Evolutionary conservation across 1,140 invertebrate species (phyloP), one percentile per base, ranked within the genome.

Genomic region (Chymomyza costata): DNA sequence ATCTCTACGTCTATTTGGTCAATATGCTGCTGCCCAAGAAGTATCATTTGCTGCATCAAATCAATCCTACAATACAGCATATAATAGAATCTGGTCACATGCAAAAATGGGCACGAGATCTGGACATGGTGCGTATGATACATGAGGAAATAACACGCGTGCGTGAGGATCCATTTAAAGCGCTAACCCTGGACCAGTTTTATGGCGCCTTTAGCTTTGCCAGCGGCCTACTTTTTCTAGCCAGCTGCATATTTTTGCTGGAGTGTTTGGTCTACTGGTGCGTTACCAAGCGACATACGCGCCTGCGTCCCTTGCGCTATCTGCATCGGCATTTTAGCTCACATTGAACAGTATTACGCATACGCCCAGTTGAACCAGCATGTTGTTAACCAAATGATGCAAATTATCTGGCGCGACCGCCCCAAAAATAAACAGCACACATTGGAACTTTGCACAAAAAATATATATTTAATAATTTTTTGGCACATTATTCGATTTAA

Each of bases 401-500:
- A 35, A 40, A 46, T 49, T 50, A 35, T 44, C 37, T 59, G 44
- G 18, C 45, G 43, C 39, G 19, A 39, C 44, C 28, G 14, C 34
- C 31, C 31, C 44, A 18, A 50, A 43, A 47, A 39, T 52, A 62
- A 65, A 56, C 21, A 3, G 3, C 21, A 5, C 21, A 25, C 8
- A 25, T 25, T 25, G 21, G 21, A 25, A 25, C 21, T 5, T 25
- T 25, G 13, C 35, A 38, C 35, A 15, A 16, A 38, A 38, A 56
- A 58, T 56, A 57, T 46, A 30, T 57, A 37, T 49, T 65, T 62
- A 41, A 55, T 53, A 55, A 68, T 65, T 76, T 82, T 65, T 82
- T 82, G 78, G 78, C 78, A 82, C 78, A 82, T 68, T 68, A 82
- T 82, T 76, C 60, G 58, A 76, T 76, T 82, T 82, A 82, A 76